Conservation (phyloP, 2,113 vertebrate species). For the Passer montanus region DNA sequence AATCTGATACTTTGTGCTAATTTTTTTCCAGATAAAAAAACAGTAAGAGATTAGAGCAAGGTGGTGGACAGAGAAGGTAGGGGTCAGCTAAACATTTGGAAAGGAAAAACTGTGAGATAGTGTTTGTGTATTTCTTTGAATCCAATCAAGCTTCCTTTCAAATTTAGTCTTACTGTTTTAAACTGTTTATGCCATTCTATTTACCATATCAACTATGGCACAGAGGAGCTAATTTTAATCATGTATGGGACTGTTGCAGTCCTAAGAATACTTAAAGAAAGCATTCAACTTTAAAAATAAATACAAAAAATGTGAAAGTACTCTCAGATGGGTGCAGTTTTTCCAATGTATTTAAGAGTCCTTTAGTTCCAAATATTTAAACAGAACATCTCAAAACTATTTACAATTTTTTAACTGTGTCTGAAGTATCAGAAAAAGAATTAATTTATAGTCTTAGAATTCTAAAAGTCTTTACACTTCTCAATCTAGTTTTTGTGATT, state of each 20-base stretch:
- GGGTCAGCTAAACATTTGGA: background rate
- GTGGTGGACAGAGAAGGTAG: background rate
- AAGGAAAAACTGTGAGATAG: background rate
- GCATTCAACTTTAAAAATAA: background rate
- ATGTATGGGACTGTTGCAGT: background rate
- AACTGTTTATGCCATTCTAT: background rate
- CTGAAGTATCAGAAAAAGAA: background rate
- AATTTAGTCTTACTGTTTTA: background rate
- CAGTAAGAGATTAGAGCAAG: background rate
- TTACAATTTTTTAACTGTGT: background rate
- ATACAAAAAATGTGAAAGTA: background rate
- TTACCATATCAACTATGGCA: background rate
- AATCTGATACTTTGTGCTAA: background rate
- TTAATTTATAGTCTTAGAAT: background rate
- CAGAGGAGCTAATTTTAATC: background rate
- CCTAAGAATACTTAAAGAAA: background rate
- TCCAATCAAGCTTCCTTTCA: background rate
- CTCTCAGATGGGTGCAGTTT: background rate
- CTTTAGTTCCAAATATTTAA: background rate
- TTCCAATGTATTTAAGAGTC: background rate
- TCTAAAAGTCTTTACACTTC: background rate
- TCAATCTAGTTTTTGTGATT: background rate
- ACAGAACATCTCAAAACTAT: background rate
- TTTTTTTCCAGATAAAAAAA: background rate
- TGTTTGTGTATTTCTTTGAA: background rate